Base-by-base conservation (phyloP, 1,140 invertebrate genomes). In the Drosophila seguyi region DNA sequence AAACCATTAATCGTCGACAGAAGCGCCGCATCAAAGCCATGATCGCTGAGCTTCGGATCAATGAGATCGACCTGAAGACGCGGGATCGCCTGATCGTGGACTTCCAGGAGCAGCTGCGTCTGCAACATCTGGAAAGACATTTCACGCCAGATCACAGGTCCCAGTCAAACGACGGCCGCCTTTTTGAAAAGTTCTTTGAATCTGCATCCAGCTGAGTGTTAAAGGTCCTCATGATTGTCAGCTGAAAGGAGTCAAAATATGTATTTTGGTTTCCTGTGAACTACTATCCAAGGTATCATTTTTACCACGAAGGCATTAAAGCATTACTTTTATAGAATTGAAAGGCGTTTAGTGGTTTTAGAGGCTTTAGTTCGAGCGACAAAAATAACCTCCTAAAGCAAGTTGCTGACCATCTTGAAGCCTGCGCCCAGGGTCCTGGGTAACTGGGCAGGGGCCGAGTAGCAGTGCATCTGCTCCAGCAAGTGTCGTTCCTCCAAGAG, bases 391-490 rank as follows among this genome's bases (percentile, higher is more conserved):
- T 36, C 10, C 27, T 83, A 91, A 4, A 91, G 42, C 45, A 87
- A 45, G 6, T 71, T 75, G 50, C 76, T 87, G 44, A 84, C 57
- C 39, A 92, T 81, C 42, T 92, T 92, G 31, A 91, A 92, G 22
- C 91, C 90, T 4, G 84, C 91, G 4, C 91, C 92, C 20, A 91
- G 56, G 3, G 78, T 91, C 18, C 81, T 81, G 6, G 85, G 86
- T 7, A 88, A 41, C 31, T 81, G 80, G 4, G 87, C 69, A 4
- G 92, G 91, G 1, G 92, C 91, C 29, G 92, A 92, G 36, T 79
- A 91, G 71, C 91, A 92, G 44, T 92, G 91, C 80, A 90, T 93
- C 47, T 93, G 87, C 31, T 84, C 82, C 0, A 92, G 57, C 4
- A 91, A 31, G 1, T 92, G 75, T 0, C 91, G 69, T 44, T 93